These are phyloP conservation scores for Toxotes chatareus DNA, from an alignment of 2,113 vertebrate genomes.

Conservation along the genomic window DNA sequence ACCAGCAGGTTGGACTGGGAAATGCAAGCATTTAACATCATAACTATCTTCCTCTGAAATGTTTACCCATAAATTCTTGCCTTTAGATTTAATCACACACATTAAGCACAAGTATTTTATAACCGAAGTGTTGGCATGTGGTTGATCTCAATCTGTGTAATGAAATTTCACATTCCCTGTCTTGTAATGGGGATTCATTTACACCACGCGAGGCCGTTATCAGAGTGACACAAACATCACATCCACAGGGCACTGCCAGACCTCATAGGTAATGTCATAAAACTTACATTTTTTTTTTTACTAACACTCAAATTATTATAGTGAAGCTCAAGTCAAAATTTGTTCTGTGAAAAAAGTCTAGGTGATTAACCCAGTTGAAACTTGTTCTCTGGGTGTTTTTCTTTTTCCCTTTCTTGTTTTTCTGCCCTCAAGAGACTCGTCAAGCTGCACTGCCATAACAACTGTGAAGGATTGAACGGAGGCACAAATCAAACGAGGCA, in stretches of 20 bases:
- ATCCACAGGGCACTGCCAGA: background rate
- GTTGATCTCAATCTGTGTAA: slow-evolving; percentile 28
- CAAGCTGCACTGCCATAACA: slow-evolving; percentile 14
- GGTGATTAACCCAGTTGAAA: background rate
- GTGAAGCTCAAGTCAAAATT: too few species aligned
- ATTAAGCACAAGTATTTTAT: slow-evolving; percentile 5
- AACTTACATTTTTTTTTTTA: too few species aligned
- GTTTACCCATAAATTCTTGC: slow-evolving; percentile 6
- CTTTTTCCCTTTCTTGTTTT: background rate
- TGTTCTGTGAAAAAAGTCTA: background rate
- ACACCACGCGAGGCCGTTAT: background rate
- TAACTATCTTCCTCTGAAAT: background rate
- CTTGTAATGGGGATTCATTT: slow-evolving; percentile 13
- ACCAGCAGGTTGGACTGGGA: background rate
- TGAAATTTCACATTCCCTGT: slow-evolving; percentile 24
- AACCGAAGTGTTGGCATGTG: slow-evolving; percentile 20
- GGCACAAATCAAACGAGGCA: slow-evolving; percentile 12
- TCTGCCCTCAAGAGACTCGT: slow-evolving; percentile 22
- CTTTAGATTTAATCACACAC: slow-evolving; percentile 30
- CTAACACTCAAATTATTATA: background rate
- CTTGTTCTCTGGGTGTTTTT: too few species aligned
- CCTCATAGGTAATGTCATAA: background rate
- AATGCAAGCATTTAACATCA: slow-evolving; percentile 1
- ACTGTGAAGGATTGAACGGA: slow-evolving; percentile 4
- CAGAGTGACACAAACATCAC: background rate